A percentile compares a stretch with the other conserved stretches of the same genome.
phyloP scores from a whole-genome alignment of 2,113 vertebrate genomes.

The Malurus elegans region DNA sequence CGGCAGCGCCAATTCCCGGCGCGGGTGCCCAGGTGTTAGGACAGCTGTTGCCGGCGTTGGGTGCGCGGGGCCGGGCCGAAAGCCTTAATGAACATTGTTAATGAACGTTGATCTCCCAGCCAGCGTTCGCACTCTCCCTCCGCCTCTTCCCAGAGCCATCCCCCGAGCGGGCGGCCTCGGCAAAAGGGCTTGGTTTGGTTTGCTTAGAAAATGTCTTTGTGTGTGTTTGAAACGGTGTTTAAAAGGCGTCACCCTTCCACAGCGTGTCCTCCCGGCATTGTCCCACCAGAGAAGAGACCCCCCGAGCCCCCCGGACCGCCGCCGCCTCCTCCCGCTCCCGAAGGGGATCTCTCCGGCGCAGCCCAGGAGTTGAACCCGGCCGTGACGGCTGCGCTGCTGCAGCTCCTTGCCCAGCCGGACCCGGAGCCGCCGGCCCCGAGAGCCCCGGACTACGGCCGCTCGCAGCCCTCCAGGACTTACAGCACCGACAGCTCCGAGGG shows the following conservation, averaged over 20 bases:
- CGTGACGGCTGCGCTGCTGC: slow-evolving; percentile 88
- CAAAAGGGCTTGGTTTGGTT: not conserved
- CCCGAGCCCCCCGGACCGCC: slow-evolving; percentile 82
- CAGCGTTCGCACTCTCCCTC: not conserved
- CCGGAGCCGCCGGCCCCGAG: slow-evolving; percentile 71
- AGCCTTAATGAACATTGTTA: not conserved
- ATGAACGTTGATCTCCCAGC: not conserved
- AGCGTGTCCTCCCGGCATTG: slow-evolving; percentile 80
- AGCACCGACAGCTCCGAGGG: slow-evolving; percentile 71
- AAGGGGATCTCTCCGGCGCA: slow-evolving; percentile 63
- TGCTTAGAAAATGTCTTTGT: slow-evolving; percentile 12
- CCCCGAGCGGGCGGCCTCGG: not conserved
- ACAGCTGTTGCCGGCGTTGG: not conserved
- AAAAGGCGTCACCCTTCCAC: slow-evolving; percentile 83
- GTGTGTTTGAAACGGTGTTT: slow-evolving; percentile 64
- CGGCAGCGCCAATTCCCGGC: not conserved
- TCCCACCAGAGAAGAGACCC: slow-evolving; percentile 86
- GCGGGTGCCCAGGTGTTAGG: not conserved
- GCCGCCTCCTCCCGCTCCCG: slow-evolving; percentile 66
- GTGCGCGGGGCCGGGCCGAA: not conserved
- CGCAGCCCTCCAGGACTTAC: slow-evolving; percentile 75
- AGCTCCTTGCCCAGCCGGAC: slow-evolving; percentile 91
- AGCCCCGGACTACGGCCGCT: slow-evolving; percentile 61
- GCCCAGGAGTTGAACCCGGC: slow-evolving; percentile 84
- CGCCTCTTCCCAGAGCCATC: not conserved